Evolutionary conservation across 2,797 vertebrate genomes (phyloP), one percentile per base, ranked within the genome.

Genomic region (Salmo trutta): DNA sequence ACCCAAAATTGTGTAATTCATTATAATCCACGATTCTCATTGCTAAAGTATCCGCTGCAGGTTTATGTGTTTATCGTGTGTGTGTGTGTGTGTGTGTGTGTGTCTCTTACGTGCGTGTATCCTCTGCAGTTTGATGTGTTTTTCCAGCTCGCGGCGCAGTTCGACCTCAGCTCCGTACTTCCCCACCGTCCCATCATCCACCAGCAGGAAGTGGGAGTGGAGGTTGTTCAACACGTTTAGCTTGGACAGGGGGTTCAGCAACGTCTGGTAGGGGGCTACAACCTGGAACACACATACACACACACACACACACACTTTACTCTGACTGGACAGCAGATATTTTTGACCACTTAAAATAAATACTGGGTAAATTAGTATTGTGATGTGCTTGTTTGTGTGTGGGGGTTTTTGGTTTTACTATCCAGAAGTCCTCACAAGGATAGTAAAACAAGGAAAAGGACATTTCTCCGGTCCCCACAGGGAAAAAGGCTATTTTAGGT

Each of bases 131-230:
- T 97, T 98, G 89, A 99, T 96, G 65, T 97, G 97, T 93, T 98
- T 99, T 93, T 99, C 98, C 89, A 99, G 93, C 86, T 99, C 96
- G 84, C 97, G 92, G 71, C 98, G 92, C 79, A 99, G 90, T 80
- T 94, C 94, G 76, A 98, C 97, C 94, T 99, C 98, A 1, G 96
- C 96, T 5, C 98, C 98, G 4, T 99, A 98, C 85, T 96, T 98
- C 72, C 98, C 98, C 87, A 99, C 96, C 1, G 98, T 99, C 79
- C 98, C 98, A 82, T 99, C 97, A 76, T 99, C 98, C 95, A 99
- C 98, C 93, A 99, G 90, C 80, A 99, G 95, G 92, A 99, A 99
- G 91, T 99, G 98, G 59, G 98, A 99, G 93, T 99, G 98, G 27
- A 99, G 94, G 87, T 96, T 99, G 91, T 99, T 99, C 78, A 99